Conservation (phyloP, 1,140 invertebrate genomes). For the Heliconius melpomene region DNA sequence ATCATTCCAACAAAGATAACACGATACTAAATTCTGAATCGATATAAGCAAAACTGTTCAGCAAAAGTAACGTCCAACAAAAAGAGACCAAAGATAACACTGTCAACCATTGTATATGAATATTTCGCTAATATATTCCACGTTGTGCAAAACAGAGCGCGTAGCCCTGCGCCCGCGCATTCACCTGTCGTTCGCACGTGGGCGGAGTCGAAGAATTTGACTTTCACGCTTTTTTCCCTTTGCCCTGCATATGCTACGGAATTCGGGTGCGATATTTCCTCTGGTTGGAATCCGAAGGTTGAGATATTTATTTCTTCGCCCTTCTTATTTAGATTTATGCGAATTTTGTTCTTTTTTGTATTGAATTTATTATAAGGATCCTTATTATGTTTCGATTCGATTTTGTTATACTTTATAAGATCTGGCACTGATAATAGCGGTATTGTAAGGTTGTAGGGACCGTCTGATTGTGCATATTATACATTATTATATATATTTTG, state of each 20-base stretch:
- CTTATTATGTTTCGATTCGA: conserved; percentile 32
- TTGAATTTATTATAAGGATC: conserved; percentile 57
- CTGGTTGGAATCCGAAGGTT: conserved; percentile 68
- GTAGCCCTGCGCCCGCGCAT: conserved; percentile 66
- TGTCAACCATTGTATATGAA: conserved; percentile 58
- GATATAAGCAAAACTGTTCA: background rate
- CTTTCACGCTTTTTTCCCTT: conserved; percentile 69
- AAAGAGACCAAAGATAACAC: conserved; percentile 14
- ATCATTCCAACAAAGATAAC: background rate
- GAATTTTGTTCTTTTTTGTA: conserved; percentile 42
- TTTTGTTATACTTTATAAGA: background rate
- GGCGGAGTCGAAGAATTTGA: conserved; percentile 60
- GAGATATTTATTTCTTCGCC: conserved; percentile 64
- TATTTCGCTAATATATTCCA: conserved; percentile 67
- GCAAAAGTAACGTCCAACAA: conserved; percentile 1
- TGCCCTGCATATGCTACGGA: conserved; percentile 57
- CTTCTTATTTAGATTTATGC: conserved; percentile 62
- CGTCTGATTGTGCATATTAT: too few species aligned
- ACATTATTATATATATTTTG: background rate
- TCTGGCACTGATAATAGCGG: background rate
- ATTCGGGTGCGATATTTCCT: conserved; percentile 79
- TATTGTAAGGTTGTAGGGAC: background rate
- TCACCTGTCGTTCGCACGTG: conserved; percentile 70
- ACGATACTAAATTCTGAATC: background rate
- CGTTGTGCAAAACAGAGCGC: conserved; percentile 63